Evolutionary conservation across 2,888 invertebrate genomes (phyloP).

Genomic region (Acronicta psi): DNA sequence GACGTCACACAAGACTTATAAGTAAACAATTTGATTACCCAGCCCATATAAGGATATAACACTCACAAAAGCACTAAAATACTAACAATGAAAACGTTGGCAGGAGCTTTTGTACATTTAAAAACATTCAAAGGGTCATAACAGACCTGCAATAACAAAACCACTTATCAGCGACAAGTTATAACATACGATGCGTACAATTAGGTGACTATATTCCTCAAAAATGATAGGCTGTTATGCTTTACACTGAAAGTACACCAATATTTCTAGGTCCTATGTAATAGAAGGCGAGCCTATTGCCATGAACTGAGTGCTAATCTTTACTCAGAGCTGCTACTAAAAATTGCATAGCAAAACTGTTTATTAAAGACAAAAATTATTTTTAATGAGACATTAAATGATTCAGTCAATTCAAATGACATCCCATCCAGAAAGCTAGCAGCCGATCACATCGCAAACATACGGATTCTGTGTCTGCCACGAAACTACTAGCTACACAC

Average conservation of each 20-base stretch:
- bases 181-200: no score
- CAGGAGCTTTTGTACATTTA: constrained; percentile 38
- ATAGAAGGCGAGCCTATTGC: no score
- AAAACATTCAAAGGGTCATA: constrained; percentile 16
- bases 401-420: no score
- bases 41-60: constrained; percentile 19
- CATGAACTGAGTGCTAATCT: no score
- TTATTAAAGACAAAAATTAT: no score
- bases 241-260: no score
- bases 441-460: background rate
- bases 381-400: no score
- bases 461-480: background rate
- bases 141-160: background rate
- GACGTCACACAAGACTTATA: background rate
- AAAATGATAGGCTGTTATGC: no score
- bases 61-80: constrained; percentile 31
- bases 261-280: no score
- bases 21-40: constrained; percentile 1
- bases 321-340: no score
- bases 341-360: no score
- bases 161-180: background rate
- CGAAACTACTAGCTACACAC: background rate
- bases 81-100: constrained; percentile 28
- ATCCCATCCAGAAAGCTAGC: background rate
- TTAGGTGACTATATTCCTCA: no score